Conservation (phyloP, 2,797 vertebrate species). For the Brachyrhaphis roseni region DNA sequence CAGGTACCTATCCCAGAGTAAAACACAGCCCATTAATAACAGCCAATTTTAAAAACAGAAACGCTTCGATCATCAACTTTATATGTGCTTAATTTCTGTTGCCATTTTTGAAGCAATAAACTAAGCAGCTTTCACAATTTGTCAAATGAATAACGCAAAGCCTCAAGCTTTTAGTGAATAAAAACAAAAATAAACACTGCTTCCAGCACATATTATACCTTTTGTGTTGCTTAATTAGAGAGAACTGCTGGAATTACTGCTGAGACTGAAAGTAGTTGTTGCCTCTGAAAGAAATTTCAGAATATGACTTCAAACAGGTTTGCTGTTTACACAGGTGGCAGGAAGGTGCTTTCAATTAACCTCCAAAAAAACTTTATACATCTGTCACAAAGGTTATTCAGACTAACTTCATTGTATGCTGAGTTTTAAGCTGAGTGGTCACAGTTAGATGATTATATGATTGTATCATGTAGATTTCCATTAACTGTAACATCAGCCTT, state of each 20-base stretch:
- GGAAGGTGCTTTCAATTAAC: slow-evolving; percentile 1
- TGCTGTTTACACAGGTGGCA: background rate
- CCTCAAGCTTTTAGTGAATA: background rate
- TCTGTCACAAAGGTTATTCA: background rate
- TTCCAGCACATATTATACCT: background rate
- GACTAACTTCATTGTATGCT: background rate
- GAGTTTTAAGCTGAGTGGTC: background rate
- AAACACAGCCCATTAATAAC: background rate
- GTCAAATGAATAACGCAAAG: slow-evolving; percentile 4
- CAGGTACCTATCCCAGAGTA: background rate
- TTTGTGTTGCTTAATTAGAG: background rate
- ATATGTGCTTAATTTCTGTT: background rate
- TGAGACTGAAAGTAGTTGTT: background rate
- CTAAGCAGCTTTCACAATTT: slow-evolving; percentile 1
- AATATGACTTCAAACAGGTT: background rate
- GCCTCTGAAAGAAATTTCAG: background rate
- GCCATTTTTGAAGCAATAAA: slow-evolving; percentile 5
- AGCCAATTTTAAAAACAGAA: background rate
- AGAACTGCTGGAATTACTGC: background rate
- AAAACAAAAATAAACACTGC: slow-evolving; percentile 8
- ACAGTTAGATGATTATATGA: background rate
- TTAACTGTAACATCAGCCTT: background rate
- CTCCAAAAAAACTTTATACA: background rate
- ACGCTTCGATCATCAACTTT: background rate
- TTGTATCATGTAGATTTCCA: background rate